phyloP scores from a whole-genome alignment of 2,797 vertebrate genomes.

The Poecilia wingei region DNA sequence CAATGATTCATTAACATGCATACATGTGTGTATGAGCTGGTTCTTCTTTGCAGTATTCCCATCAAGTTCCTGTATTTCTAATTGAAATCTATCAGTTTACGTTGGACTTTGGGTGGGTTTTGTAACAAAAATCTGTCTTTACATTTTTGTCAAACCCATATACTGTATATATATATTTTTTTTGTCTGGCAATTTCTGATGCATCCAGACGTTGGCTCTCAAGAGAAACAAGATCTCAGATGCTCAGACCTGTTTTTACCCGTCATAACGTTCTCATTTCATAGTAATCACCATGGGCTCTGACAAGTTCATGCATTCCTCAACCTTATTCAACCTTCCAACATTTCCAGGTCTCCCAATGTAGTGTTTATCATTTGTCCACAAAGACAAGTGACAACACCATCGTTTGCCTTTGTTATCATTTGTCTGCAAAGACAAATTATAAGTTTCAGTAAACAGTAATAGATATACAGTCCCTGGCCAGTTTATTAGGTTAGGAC shows the following conservation, averaged over 20 bases:
- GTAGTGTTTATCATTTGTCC: neutral
- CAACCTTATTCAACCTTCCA: neutral
- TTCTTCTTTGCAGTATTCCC: neutral
- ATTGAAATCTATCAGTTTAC: neutral
- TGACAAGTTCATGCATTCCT: slow-evolving; percentile 7
- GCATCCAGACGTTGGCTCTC: neutral
- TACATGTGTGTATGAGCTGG: no score
- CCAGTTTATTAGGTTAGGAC: neutral
- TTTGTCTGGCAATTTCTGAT: neutral
- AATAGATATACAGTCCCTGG: neutral
- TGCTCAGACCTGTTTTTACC: slow-evolving; percentile 1
- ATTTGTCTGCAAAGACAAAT: neutral
- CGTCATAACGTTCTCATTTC: neutral
- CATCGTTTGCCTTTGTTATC: neutral
- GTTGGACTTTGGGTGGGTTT: neutral
- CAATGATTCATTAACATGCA: neutral
- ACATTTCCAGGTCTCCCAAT: neutral
- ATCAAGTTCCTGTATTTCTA: neutral
- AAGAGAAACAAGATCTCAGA: neutral
- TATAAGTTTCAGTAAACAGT: neutral
- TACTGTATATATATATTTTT: neutral
- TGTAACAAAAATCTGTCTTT: neutral
- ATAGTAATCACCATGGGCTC: neutral
- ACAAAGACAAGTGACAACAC: neutral
- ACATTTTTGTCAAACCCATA: neutral